Evolutionary conservation across 1,140 invertebrate species (phyloP).

Genomic region (Eciton burchellii): DNA sequence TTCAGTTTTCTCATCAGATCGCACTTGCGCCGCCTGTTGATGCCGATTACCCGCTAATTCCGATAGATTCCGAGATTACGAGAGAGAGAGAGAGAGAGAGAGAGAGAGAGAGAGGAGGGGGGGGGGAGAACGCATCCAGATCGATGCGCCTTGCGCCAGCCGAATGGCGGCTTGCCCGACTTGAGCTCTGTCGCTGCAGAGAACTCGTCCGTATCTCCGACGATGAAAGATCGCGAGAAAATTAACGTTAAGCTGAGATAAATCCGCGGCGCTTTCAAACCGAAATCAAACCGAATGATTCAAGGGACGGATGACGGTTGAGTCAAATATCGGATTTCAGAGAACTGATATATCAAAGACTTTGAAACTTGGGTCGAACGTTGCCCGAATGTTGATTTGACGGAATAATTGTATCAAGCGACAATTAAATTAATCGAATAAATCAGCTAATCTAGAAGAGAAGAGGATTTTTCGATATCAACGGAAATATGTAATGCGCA

Average conservation of each 20-base stretch:
- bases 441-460: too few species aligned
- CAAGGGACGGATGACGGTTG: too few species aligned
- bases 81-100: not conserved
- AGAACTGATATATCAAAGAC: too few species aligned
- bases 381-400: too few species aligned
- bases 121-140: conserved; percentile 10
- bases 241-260: not conserved
- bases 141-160: conserved; percentile 61
- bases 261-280: not conserved
- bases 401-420: too few species aligned
- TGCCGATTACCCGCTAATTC: conserved; percentile 66
- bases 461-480: not conserved
- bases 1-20: conserved; percentile 69
- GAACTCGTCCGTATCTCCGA: not conserved
- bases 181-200: not conserved
- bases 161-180: not conserved
- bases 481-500: not conserved
- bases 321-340: too few species aligned
- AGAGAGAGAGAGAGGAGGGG: not conserved
- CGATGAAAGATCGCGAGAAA: not conserved
- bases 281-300: not conserved
- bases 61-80: conserved; percentile 64
- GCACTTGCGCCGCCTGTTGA: conserved; percentile 55
- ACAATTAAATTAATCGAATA: not conserved
- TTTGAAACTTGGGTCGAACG: too few species aligned